Evolutionary conservation across 2,888 invertebrate species (phyloP).

Genomic region (Cerastis leucographa): DNA sequence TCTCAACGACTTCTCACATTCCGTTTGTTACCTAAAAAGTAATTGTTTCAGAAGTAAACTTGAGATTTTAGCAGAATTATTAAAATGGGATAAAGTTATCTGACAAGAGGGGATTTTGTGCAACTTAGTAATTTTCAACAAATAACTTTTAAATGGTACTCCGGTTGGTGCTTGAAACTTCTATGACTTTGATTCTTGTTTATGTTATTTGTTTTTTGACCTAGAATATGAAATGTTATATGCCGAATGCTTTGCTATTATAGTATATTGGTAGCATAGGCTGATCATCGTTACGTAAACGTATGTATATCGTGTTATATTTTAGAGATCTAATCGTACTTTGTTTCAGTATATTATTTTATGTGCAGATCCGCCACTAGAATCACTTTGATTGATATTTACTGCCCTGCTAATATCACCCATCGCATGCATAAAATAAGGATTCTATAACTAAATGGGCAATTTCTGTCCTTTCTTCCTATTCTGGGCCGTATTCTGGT

Average conservation of each 20-base stretch:
- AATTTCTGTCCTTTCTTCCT: slow-evolving; percentile 21
- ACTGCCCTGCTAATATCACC: slow-evolving; percentile 33
- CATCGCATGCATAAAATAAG: slow-evolving; percentile 32
- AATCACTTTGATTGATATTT: slow-evolving; percentile 15
- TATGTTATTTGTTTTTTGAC: background rate
- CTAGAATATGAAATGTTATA: background rate
- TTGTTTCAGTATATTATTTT: background rate
- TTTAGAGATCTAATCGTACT: background rate
- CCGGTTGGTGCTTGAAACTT: slow-evolving; percentile 21
- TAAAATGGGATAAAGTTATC: slow-evolving; percentile 39
- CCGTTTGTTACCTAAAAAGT: slow-evolving; percentile 17
- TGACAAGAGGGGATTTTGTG: slow-evolving; percentile 20
- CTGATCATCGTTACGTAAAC: background rate
- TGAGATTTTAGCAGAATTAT: slow-evolving; percentile 41
- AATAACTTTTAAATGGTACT: slow-evolving; percentile 37
- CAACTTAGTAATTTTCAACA: slow-evolving; percentile 38
- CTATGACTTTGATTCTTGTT: background rate
- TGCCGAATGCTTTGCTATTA: background rate
- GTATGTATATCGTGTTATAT: background rate
- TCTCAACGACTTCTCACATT: slow-evolving; percentile 13
- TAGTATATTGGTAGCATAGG: background rate
- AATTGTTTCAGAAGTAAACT: slow-evolving; percentile 36
- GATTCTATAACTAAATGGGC: slow-evolving; percentile 26
- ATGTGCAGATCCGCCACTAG: background rate
- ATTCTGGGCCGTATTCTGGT: slow-evolving; percentile 13